A percentile compares a stretch with the other conserved stretches of the same genome.
phyloP scores from a whole-genome alignment of 2,888 invertebrate species.

The Steinernema scapterisci region DNA sequence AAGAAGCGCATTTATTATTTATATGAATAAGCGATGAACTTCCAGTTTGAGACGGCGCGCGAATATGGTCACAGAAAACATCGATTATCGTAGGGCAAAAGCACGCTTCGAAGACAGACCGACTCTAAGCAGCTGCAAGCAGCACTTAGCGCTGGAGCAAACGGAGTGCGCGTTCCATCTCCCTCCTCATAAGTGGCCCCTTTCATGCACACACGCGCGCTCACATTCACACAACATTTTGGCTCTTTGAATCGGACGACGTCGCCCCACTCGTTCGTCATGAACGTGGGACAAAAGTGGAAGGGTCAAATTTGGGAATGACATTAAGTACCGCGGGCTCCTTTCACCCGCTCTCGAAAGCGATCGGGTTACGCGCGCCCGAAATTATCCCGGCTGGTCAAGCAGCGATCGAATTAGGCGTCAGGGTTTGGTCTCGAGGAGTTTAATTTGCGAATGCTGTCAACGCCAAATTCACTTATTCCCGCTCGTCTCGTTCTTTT shows the following conservation, averaged over 20 bases:
- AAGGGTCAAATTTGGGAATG: conserved; percentile 28
- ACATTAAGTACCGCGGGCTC: conserved; percentile 23
- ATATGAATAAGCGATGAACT: conserved; percentile 30
- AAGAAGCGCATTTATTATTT: conserved; percentile 30
- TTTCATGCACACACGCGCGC: conserved; percentile 23
- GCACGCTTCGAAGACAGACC: neutral
- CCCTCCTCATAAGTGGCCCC: conserved; percentile 20
- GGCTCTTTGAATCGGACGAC: conserved; percentile 1
- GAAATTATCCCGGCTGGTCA: conserved; percentile 25
- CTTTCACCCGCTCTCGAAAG: neutral
- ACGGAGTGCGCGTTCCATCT: conserved; percentile 23
- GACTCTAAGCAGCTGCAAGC: conserved; percentile 25
- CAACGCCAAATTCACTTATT: neutral
- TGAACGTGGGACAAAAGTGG: conserved; percentile 16
- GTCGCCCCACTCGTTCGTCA: conserved; percentile 8
- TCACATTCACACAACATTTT: conserved; percentile 9
- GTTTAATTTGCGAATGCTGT: neutral
- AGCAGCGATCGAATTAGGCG: conserved; percentile 5
- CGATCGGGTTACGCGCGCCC: conserved; percentile 28
- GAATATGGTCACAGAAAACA: conserved; percentile 30
- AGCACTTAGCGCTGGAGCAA: neutral
- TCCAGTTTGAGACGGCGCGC: neutral
- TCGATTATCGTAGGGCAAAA: conserved; percentile 7
- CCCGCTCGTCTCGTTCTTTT: neutral
- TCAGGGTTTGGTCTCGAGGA: neutral